Evolutionary conservation across 2,797 vertebrate genomes (phyloP).

Genomic region (Chaetophractus vellerosus): DNA sequence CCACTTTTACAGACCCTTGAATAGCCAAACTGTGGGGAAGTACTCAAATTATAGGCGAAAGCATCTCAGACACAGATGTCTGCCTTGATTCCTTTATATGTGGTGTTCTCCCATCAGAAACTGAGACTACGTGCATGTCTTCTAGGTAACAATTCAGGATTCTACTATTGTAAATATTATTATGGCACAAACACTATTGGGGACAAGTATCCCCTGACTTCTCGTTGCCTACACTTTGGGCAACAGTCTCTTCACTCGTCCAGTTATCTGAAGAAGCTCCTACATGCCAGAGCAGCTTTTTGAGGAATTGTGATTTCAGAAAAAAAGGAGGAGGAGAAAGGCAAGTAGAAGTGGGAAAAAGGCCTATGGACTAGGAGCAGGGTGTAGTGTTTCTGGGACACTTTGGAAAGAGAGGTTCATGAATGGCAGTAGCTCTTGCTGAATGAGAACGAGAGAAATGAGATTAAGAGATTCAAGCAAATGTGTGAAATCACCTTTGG

Average conservation of each 20-base stretch:
- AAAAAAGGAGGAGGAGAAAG: not conserved
- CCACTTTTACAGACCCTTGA: not conserved
- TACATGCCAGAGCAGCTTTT: not conserved
- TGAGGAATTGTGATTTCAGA: not conserved
- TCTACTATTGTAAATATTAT: not conserved
- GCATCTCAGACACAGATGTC: not conserved
- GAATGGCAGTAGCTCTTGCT: not conserved
- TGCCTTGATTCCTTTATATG: not conserved
- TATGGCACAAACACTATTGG: not conserved
- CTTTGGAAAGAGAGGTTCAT: not conserved
- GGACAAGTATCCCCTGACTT: not conserved
- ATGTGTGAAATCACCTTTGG: not conserved
- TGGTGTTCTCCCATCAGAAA: not conserved
- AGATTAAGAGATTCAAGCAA: not conserved
- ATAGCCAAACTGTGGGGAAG: not conserved
- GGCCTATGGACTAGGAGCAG: not conserved
- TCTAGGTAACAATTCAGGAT: conserved; percentile 34
- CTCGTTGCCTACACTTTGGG: not conserved
- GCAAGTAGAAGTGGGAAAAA: not conserved
- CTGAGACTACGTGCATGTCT: not conserved
- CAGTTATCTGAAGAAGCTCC: not conserved
- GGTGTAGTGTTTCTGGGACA: not conserved
- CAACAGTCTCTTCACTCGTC: not conserved
- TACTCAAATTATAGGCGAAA: not conserved
- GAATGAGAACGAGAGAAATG: not conserved